Conservation (phyloP, 2,797 vertebrate species). For the Alfaro cultratus region DNA sequence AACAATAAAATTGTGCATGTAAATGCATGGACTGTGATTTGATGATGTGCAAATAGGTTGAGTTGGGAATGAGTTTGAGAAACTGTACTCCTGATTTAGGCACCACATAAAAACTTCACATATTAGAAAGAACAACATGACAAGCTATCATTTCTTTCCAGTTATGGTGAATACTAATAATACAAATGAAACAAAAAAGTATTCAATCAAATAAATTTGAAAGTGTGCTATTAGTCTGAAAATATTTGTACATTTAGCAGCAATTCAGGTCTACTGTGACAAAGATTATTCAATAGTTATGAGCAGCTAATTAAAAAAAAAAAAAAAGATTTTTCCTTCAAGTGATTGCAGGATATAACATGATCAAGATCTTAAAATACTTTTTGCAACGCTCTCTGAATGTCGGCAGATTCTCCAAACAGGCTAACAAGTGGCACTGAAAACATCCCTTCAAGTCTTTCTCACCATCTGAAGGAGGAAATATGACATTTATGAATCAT, state of each 20-base stretch:
- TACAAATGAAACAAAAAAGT: background rate
- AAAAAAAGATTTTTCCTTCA: background rate
- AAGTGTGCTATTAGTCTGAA: background rate
- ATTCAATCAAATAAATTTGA: background rate
- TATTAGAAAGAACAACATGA: background rate
- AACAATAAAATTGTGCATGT: background rate
- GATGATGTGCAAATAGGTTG: background rate
- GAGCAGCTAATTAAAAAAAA: background rate
- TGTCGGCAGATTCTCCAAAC: background rate
- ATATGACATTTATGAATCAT: slow-evolving; percentile 23
- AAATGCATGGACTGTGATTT: background rate
- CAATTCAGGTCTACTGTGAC: background rate
- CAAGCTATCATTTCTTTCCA: background rate
- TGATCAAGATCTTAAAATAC: background rate
- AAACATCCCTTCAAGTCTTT: background rate
- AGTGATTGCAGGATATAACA: background rate
- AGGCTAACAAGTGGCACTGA: background rate
- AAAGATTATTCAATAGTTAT: background rate
- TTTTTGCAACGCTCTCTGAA: background rate
- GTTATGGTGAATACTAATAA: background rate
- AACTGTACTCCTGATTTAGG: background rate
- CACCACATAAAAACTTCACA: background rate
- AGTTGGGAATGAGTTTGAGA: background rate
- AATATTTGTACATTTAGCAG: background rate
- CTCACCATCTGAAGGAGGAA: slow-evolving; percentile 9